Evolutionary conservation across 2,797 vertebrate species (phyloP).

Genomic region (Corythornis leucogaster): DNA sequence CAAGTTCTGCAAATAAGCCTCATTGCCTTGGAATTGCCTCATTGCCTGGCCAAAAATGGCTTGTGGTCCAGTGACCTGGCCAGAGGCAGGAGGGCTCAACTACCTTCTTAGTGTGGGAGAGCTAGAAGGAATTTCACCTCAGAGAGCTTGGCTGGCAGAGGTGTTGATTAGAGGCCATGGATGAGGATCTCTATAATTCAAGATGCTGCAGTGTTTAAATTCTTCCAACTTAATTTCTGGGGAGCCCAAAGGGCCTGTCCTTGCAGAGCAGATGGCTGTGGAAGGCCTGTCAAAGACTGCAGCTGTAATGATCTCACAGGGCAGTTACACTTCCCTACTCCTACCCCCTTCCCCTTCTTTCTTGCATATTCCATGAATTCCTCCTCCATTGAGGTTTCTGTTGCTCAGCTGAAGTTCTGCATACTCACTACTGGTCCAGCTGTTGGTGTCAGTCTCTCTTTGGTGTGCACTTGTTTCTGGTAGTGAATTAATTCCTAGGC

Average conservation of each 20-base stretch:
- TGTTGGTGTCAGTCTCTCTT: background rate
- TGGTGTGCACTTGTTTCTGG: background rate
- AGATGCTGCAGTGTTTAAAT: background rate
- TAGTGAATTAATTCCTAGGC: background rate
- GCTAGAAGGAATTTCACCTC: background rate
- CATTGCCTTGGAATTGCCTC: background rate
- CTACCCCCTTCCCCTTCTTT: background rate
- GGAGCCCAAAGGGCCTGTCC: background rate
- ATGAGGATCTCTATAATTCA: background rate
- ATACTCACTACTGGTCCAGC: background rate
- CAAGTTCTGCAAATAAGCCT: background rate
- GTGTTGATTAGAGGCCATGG: background rate
- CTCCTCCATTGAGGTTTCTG: background rate
- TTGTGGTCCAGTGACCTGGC: background rate
- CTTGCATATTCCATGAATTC: background rate
- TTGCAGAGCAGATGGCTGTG: background rate
- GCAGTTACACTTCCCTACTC: background rate
- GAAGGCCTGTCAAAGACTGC: background rate
- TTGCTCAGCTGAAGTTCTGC: background rate
- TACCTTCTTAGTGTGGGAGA: background rate
- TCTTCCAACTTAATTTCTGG: background rate
- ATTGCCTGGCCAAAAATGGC: background rate
- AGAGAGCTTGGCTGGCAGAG: background rate
- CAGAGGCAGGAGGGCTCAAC: background rate
- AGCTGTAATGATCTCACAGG: background rate